Conservation (phyloP, 2,113 vertebrate genomes). For the Dicaeum eximium region DNA sequence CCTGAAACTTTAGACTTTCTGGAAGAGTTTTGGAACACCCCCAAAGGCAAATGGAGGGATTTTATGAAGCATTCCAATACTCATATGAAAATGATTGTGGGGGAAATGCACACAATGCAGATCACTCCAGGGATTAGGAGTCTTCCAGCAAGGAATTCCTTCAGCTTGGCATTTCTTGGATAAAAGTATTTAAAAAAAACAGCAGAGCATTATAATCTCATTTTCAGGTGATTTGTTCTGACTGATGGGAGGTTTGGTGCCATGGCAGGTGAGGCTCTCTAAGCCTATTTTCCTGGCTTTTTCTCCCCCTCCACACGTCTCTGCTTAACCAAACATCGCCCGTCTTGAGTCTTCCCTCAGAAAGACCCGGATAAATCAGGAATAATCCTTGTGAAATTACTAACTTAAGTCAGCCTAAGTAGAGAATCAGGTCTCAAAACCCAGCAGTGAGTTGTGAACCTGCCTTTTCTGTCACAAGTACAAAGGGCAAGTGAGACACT, state of each 20-base stretch:
- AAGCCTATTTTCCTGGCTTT: neutral
- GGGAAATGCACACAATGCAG: constrained; percentile 6
- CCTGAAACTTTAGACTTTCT: constrained; percentile 7
- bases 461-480: neutral
- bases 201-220: neutral
- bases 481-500: neutral
- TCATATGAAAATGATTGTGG: constrained; percentile 44
- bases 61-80: neutral
- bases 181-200: neutral
- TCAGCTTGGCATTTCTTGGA: neutral
- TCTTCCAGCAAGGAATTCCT: constrained; percentile 43
- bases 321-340: neutral
- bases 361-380: neutral
- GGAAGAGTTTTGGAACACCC: constrained; percentile 30
- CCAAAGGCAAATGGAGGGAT: constrained; percentile 7
- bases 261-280: neutral
- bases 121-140: neutral
- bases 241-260: neutral
- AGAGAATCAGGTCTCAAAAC: neutral
- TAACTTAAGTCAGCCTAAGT: neutral
- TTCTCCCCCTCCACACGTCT: neutral
- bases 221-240: neutral
- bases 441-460: neutral
- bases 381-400: neutral
- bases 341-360: neutral